Conservation (phyloP, 2,113 vertebrate genomes). For the Laticauda colubrina region DNA sequence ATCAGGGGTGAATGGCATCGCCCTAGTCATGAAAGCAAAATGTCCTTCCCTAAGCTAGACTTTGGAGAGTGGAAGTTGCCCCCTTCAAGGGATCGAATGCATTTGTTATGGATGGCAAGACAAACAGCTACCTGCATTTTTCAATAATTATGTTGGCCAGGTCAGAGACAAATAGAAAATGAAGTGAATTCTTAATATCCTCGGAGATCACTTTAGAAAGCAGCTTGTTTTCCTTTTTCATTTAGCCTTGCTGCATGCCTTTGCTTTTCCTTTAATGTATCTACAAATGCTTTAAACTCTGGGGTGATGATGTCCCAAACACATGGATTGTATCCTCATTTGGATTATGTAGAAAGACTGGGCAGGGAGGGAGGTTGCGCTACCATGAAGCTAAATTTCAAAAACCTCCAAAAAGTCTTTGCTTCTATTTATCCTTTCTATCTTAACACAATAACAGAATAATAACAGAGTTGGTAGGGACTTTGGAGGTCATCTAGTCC, state of each 20-base stretch:
- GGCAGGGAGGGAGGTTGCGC: too few relatives aligned
- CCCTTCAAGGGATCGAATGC: constrained; percentile 61
- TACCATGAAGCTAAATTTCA: background rate
- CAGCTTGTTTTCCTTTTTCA: constrained; percentile 41
- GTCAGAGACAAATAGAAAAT: constrained; percentile 63
- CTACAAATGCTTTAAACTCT: constrained; percentile 32
- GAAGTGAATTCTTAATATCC: constrained; percentile 60
- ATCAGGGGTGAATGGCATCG: constrained; percentile 45
- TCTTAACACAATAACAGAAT: too few relatives aligned
- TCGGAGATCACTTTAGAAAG: constrained; percentile 56
- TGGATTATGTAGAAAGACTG: background rate
- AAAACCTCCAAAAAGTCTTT: background rate
- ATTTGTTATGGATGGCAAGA: constrained; percentile 69
- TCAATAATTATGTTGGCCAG: constrained; percentile 66
- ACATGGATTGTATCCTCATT: background rate
- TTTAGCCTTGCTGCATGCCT: constrained; percentile 46
- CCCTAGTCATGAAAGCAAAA: constrained; percentile 67
- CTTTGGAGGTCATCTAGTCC: too few relatives aligned
- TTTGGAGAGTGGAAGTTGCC: constrained; percentile 14
- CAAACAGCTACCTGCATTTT: constrained; percentile 69
- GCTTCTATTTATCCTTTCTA: background rate
- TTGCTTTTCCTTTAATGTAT: constrained; percentile 46
- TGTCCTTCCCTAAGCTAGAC: constrained; percentile 57
- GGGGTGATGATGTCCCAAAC: constrained; percentile 33
- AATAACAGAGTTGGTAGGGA: too few relatives aligned